Base-by-base conservation (phyloP, 2,113 vertebrate species). In the Tinamus guttatus region DNA sequence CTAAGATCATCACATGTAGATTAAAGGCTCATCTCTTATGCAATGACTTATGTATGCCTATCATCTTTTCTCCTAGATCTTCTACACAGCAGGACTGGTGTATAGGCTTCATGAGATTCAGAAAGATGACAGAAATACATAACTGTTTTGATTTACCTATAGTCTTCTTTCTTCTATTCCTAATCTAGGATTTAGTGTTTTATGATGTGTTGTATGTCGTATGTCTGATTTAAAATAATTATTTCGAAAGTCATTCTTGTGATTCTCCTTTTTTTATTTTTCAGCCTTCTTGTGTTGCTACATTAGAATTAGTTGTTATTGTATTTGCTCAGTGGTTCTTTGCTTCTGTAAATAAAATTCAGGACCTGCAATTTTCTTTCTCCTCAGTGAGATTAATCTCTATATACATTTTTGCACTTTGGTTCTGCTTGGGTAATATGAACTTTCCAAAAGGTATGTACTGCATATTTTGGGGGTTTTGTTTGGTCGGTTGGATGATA, bases 401-500 rank as follows among this genome's bases (percentile, higher is more conserved):
- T 77, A 27, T 77, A 71, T 24, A 40, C 2, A 16, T 56, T 94
- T 96, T 78, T 96, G 64, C 32, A 75, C 86, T 81, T 94, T 41
- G 93, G 63, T 96, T 97, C 64, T 43, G 45, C 87, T 97, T 97
- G 90, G 85, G 69, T 92, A 97, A 94, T 92, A 63, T 81, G 67
- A 95, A 82, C 70, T 64, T 96, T 88, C 63, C 4, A 58, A 94
- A 76, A 94, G 52, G 16, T 91, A 78, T 84, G 43, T 38, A 52
- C 64, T 81, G 85, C 64, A 74, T 84, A 68, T 59, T 97, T 83
- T 22, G 49, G 49, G 49, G 49, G 11, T 45, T 75, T 96, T 96
- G 64, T 11, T 62, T 96, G 95, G 92, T 64, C 59, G 95, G 94
- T 94, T 64, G 60, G 94, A 91, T 89, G 60, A 87, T 96, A 82